Evolutionary conservation across 2,797 vertebrate genomes (phyloP).

Genomic region (Rhynchonycteris naso): DNA sequence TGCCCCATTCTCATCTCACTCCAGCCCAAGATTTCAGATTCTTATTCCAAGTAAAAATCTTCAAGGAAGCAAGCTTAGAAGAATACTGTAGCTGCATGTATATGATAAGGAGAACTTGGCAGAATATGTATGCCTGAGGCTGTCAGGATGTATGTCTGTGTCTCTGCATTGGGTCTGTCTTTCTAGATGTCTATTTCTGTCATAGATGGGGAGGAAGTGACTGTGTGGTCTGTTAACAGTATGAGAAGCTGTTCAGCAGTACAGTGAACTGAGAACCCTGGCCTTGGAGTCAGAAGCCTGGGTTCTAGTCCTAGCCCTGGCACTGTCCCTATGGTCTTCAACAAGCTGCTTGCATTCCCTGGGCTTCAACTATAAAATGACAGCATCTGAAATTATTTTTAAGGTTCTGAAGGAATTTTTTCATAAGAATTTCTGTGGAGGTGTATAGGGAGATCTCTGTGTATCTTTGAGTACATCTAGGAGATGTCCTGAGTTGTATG

Average conservation of each 20-base stretch:
- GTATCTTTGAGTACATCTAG: not conserved
- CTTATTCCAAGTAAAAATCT: not conserved
- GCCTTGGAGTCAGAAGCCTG: not conserved
- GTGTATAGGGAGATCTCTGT: not conserved
- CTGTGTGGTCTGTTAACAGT: not conserved
- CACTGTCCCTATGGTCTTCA: not conserved
- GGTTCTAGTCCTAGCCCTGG: not conserved
- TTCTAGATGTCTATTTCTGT: not conserved
- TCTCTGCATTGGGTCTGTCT: not conserved
- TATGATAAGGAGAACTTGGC: not conserved
- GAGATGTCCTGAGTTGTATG: not conserved
- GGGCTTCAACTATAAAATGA: conserved; percentile 36
- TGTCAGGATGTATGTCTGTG: not conserved
- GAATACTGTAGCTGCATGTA: not conserved
- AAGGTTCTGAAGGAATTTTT: conserved; percentile 38
- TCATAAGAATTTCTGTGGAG: conserved; percentile 38
- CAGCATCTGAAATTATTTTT: conserved; percentile 38
- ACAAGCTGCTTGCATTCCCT: not conserved
- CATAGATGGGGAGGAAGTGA: not conserved
- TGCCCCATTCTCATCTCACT: not conserved
- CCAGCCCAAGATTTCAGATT: not conserved
- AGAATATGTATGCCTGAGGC: not conserved
- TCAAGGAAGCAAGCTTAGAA: conserved; percentile 39
- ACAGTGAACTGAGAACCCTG: not conserved
- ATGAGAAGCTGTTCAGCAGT: not conserved